Evolutionary conservation across 1,140 invertebrate genomes (phyloP).

Genomic region (Eulimnadia texana): DNA sequence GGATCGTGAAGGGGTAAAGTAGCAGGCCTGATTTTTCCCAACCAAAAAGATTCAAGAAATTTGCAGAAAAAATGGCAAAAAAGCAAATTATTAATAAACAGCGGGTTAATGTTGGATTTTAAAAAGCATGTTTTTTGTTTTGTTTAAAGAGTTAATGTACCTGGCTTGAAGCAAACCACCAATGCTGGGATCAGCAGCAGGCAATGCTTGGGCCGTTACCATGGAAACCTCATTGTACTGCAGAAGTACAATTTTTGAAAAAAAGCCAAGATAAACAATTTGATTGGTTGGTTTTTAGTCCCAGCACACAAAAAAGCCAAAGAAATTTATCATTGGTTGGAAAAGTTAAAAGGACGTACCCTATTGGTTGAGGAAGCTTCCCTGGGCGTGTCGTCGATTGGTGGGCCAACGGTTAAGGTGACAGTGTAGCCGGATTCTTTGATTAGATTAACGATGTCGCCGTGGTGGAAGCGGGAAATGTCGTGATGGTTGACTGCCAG

Average conservation of each 20-base stretch:
- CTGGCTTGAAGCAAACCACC: not conserved
- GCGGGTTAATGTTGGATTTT: not conserved
- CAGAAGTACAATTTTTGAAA: no score
- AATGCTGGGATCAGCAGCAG: constrained; percentile 17
- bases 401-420: constrained; percentile 69
- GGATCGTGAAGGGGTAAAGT: not conserved
- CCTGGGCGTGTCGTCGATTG: constrained; percentile 36
- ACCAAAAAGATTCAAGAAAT: not conserved
- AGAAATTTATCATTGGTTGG: no score
- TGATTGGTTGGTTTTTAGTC: not conserved
- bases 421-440: constrained; percentile 75
- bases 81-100: not conserved
- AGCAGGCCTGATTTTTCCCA: not conserved
- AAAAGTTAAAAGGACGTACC: constrained; percentile 34
- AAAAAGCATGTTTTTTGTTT: not conserved
- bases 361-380: constrained; percentile 36
- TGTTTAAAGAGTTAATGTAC: no score
- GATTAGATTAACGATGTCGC: constrained; percentile 83
- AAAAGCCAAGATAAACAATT: no score
- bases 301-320: not conserved
- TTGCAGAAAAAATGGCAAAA: not conserved
- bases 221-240: constrained; percentile 32
- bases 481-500: constrained; percentile 87
- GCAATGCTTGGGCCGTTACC: constrained; percentile 31
- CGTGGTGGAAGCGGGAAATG: constrained; percentile 82